Evolutionary conservation across 2,888 invertebrate species (phyloP).

Genomic region (Spisula solida): DNA sequence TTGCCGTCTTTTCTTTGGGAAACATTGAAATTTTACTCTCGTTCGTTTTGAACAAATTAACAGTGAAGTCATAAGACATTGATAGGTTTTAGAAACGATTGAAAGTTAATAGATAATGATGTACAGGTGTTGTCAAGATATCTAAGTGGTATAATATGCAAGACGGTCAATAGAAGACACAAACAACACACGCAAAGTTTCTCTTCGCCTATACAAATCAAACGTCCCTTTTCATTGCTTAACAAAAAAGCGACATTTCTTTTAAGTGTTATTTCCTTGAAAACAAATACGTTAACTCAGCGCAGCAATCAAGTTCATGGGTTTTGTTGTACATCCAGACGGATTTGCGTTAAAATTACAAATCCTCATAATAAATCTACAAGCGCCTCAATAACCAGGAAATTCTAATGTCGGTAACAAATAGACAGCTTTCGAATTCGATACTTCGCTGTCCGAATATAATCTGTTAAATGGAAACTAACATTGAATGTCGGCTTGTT

Average conservation of each 20-base stretch:
- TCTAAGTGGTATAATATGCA: slow-evolving; percentile 29
- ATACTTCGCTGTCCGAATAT: slow-evolving; percentile 5
- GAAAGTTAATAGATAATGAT: neutral
- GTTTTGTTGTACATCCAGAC: slow-evolving; percentile 11
- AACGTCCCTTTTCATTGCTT: slow-evolving; percentile 3
- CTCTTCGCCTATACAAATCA: neutral
- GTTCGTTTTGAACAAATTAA: neutral
- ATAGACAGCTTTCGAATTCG: slow-evolving; percentile 34
- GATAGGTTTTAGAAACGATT: neutral
- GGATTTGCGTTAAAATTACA: slow-evolving; percentile 1
- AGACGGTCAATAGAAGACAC: slow-evolving; percentile 23
- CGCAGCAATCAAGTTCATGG: neutral
- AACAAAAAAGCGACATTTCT: slow-evolving; percentile 15
- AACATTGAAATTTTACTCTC: neutral
- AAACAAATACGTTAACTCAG: neutral
- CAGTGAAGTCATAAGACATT: neutral
- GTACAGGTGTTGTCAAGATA: slow-evolving; percentile 2
- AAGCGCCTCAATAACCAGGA: slow-evolving; percentile 4
- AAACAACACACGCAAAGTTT: neutral
- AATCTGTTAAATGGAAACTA: slow-evolving; percentile 5
- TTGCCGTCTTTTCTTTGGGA: neutral
- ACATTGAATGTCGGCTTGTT: neutral
- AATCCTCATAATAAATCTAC: slow-evolving; percentile 14
- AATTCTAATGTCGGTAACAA: slow-evolving; percentile 20
- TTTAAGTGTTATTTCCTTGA: neutral